Evolutionary conservation across 2,888 invertebrate species (phyloP).

Genomic region (Drosophila nr. perissopoda): DNA sequence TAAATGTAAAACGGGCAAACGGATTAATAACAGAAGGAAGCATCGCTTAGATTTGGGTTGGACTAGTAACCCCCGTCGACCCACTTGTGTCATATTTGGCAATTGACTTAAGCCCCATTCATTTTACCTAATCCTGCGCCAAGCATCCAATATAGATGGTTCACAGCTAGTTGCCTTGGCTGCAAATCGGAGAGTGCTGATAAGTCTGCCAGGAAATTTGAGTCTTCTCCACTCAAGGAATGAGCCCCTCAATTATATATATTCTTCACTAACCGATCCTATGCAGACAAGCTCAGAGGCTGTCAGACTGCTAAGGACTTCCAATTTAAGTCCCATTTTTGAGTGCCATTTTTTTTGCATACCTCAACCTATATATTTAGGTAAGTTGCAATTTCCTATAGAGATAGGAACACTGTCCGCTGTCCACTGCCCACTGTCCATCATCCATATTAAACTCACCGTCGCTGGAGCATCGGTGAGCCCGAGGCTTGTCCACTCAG

Average conservation of each 20-base stretch:
- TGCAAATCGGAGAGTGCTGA: background rate
- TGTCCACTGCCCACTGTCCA: background rate
- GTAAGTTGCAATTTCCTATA: background rate
- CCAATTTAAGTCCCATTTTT: background rate
- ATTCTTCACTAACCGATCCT: background rate
- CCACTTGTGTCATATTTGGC: background rate
- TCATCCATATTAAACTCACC: slow-evolving; percentile 83
- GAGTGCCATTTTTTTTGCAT: background rate
- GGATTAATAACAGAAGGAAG: background rate
- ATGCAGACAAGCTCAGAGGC: no score
- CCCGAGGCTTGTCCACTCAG: slow-evolving; percentile 84
- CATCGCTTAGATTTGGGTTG: background rate
- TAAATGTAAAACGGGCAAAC: background rate
- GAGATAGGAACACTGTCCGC: background rate
- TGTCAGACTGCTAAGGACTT: background rate
- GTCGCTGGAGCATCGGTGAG: slow-evolving; percentile 86
- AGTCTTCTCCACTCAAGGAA: background rate
- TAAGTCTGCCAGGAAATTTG: background rate
- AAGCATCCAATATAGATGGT: background rate
- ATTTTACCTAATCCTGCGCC: background rate
- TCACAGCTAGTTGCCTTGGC: background rate
- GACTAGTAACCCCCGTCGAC: background rate
- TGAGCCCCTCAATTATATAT: background rate
- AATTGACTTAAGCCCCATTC: background rate
- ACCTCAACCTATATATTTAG: background rate